Evolutionary conservation across 2,797 vertebrate species (phyloP), one percentile per base, ranked within the genome.

Genomic region (Gymnoscopelus braueri): DNA sequence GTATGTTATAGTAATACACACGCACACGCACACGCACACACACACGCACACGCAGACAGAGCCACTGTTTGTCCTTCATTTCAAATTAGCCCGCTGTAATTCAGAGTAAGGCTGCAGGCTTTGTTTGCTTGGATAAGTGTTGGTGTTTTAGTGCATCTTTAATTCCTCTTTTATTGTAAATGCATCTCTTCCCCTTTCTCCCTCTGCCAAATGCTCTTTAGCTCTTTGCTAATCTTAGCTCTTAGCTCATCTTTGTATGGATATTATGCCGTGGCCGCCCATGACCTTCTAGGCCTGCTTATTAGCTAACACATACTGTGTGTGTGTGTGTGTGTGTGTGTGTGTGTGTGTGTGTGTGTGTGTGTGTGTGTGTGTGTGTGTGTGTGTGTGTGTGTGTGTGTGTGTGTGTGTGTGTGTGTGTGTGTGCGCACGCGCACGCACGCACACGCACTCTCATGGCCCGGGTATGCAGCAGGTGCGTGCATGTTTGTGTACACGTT

Each of bases 1-100:
- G 39, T 44, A 44, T 19, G 1, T 1, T 19, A 1, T 44, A 44
- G 39, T 10, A 3, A 9, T 7, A 39, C 4, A 19, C 58, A 19
- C 32, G 24, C 9, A 23, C 59, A 47, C 15, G 5, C 19, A 55
- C 5, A 1, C 54, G 48, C 19, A 10, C 23, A 63, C 24, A 10
- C 60, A 51, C 60, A 50, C 44, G 50, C 60, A 63, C 23, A 51
- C 54, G 53, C 62, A 53, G 9, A 39, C 74, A 76, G 19, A 77
- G 71, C 86, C 81, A 86, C 84, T 91, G 91, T 93, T 93, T 94
- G 93, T 93, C 93, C 93, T 94, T 93, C 93, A 87, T 93, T 94
- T 93, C 88, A 93, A 94, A 94, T 93, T 93, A 93, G 89, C 89
- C 87, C 81, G 84, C 90, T 94, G 91, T 93, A 93, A 94, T 94